phyloP scores from a whole-genome alignment of 37 sponge, comb jelly and placozoan species.

The Oscarella lobularis region DNA sequence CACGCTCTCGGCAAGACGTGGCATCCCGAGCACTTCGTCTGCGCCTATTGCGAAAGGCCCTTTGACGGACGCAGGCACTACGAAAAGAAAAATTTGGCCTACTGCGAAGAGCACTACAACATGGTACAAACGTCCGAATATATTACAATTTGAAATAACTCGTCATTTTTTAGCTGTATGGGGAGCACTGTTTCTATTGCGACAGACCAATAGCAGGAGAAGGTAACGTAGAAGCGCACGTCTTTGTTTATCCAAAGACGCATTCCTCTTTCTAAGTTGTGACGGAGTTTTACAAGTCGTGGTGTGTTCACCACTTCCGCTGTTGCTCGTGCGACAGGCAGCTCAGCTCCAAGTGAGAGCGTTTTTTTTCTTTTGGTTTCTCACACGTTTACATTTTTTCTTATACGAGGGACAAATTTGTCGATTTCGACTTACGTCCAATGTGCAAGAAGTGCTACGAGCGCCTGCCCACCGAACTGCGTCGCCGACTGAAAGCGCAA shows the following conservation, averaged over 20 bases:
- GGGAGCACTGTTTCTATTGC: slow-evolving; percentile 85
- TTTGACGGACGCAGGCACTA: slow-evolving; percentile 91
- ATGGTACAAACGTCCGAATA: too few relatives aligned
- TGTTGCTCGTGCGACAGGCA: slow-evolving; percentile 74
- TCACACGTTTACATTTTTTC: neutral
- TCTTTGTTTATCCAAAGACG: neutral
- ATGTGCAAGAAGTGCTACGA: slow-evolving; percentile 92
- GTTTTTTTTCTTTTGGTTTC: neutral
- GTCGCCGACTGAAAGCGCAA: slow-evolving; percentile 66
- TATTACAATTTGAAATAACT: neutral
- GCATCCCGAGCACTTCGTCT: slow-evolving; percentile 99
- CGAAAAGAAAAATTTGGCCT: slow-evolving; percentile 89
- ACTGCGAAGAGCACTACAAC: slow-evolving; percentile 93
- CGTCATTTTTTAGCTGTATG: neutral
- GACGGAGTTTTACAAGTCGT: slow-evolving; percentile 68
- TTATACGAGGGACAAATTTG: slow-evolving; percentile 54
- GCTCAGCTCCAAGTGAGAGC: slow-evolving; percentile 43
- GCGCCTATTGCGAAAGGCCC: slow-evolving; percentile 90
- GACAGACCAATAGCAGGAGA: slow-evolving; percentile 70
- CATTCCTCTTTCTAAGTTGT: slow-evolving; percentile 38
- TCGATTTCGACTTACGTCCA: slow-evolving; percentile 81
- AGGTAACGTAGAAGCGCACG: too few relatives aligned
- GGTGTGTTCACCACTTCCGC: slow-evolving; percentile 91
- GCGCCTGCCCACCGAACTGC: slow-evolving; percentile 69
- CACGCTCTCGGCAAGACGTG: slow-evolving; percentile 79